phyloP scores from a whole-genome alignment of 1,140 invertebrate genomes.

The Drosophila prosaltans region DNA sequence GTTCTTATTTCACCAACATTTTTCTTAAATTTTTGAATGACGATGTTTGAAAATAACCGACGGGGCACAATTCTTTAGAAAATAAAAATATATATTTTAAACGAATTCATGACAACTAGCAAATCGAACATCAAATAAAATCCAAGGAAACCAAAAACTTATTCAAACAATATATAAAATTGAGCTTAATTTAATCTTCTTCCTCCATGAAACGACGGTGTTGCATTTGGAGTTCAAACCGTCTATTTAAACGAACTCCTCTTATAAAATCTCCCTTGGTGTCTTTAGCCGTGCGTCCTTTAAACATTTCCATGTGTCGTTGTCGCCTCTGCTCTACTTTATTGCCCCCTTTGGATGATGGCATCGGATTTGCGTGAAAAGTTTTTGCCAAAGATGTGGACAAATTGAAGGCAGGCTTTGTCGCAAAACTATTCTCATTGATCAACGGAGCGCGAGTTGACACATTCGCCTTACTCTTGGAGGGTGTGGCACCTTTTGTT shows the following conservation, averaged over 20 bases:
- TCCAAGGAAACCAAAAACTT: conserved; percentile 1
- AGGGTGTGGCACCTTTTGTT: not conserved
- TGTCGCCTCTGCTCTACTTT: conserved; percentile 50
- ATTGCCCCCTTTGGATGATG: not conserved
- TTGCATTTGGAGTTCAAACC: conserved; percentile 88
- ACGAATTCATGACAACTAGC: not conserved
- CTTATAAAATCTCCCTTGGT: conserved; percentile 82
- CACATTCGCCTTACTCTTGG: not conserved
- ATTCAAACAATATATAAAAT: not conserved
- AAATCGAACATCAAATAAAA: not conserved
- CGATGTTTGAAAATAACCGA: too few species aligned
- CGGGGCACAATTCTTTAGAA: not conserved
- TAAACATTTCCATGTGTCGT: conserved; percentile 75
- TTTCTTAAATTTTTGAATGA: too few species aligned
- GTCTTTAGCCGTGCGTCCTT: conserved; percentile 39
- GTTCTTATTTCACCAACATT: too few species aligned
- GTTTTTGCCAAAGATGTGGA: conserved; percentile 27
- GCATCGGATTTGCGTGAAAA: conserved; percentile 22
- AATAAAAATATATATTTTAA: not conserved
- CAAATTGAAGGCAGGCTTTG: conserved; percentile 47
- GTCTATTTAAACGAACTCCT: conserved; percentile 86
- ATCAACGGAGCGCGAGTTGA: conserved; percentile 23
- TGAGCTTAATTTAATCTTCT: conserved; percentile 21
- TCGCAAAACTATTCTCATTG: not conserved
- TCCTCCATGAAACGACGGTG: conserved; percentile 74